Base-by-base conservation (phyloP, 2,888 invertebrate genomes). In the Neoitamus cyanurus region DNA sequence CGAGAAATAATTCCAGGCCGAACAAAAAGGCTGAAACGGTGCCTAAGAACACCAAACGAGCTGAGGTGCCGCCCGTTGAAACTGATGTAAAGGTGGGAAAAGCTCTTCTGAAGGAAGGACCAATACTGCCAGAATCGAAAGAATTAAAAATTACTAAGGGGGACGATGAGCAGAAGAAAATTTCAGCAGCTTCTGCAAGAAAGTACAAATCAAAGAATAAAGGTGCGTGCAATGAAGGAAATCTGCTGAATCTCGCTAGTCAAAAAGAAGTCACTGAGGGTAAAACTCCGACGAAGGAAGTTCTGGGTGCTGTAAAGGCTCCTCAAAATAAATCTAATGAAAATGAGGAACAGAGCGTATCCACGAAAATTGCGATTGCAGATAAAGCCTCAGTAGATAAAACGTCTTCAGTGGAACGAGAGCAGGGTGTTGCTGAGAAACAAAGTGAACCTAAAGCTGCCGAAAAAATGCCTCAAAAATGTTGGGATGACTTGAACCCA, bases 1-100 rank as follows among this genome's bases (percentile, higher is more conserved):
- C 69, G 20, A 31, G 73, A 42, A 84, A 80, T 72, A 31, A 69
- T 37, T 15, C 75, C 69, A 46, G 77, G 75, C 13, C 36, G n/a
- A 36, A 82, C 42, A 31, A 72, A 25, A 83, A 36, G 34, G 1
- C 28, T 25, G 20, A 11, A 9, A 20, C 58, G 25, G 2, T 9
- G 20, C 25, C 58, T 15, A 58, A 58, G 9, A 20, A 6, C 15
- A 20, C 58, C 4, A 58, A 58, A 58, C 7, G 20, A 25, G 6
- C 6, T 6, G 58, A 9, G 20, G 7, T 30, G 0, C 30, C 30
- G 7, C 30, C 70, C 0, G 37, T 58, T 73, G 70, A 48, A 36
- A 48, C 30, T 46, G 69, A 83, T 13, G 20, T 7, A 15, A 73
- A 73, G 20, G 25, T 2, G n/a, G 34, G n/a, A 42, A 42, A 46